Evolutionary conservation across 23 tunicate species (phyloP), one percentile per base, ranked within the genome.

Genomic region (Ciona savignyi): DNA sequence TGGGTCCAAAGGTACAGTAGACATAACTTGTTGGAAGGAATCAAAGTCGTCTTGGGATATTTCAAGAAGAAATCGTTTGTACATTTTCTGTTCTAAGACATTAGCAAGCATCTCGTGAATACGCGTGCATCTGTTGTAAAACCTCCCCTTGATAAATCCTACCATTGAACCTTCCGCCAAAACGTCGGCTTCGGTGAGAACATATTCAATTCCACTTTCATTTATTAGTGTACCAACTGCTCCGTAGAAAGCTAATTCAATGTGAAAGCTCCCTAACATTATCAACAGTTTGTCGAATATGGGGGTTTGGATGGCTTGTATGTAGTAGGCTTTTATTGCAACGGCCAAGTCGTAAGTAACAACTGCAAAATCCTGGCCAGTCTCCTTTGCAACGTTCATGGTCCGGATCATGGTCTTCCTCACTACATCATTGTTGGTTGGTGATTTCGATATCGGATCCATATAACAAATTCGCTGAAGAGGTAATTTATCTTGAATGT

Each of bases 301-400:
- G 25, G 71, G 71, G 22, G 71, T 33, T 67, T 29, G 33, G 29
- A 67, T 32, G 22, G 71, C 25, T 28, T 67, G 71, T 27, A 67
- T 67, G 2, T 32, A 67, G 71, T 67, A 67, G 33, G 71, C 71
- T 33, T 67, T 67, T 2, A 28, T 26, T 67, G 71, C 71, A 29
- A 29, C 71, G 22, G 71, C 71, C n/a, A 67, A 33, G 4, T 67
- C 71, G 27, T 67, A 67, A 23, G 71, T 23, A 28, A 67, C 71
- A 67, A 67, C 27, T 1, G 71, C 71, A 9, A 1, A 67, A 1
- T 67, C 71, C 27, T 67, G 71, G 22, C 27, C 27, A 27, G 71
- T 29, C 29, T 67, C 27, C 29, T 23, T 24, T 23, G 71, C 71
- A 2, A 67, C 71, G 23, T 67, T 67, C 32, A 67, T 67, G 22